Conservation (phyloP, 2,113 vertebrate species). For the Pachycephala philippinensis region DNA sequence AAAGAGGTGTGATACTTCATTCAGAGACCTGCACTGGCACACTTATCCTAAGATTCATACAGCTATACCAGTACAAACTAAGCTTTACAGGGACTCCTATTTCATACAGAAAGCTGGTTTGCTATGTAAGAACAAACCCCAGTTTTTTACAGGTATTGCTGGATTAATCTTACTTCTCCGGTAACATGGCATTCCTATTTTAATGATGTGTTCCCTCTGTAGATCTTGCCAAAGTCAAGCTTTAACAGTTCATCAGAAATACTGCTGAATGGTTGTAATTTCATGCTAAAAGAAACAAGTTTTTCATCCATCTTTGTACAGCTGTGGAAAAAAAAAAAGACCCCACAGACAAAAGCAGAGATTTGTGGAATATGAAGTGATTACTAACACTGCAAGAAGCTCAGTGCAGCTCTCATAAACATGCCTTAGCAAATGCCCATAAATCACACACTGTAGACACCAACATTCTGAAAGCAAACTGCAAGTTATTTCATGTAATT, state of each 20-base stretch:
- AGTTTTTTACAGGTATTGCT: background rate
- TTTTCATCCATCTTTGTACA: background rate
- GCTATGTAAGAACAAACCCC: background rate
- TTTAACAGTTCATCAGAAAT: background rate
- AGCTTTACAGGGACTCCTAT: background rate
- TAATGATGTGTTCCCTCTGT: background rate
- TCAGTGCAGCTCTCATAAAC: background rate
- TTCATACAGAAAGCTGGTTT: background rate
- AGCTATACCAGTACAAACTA: background rate
- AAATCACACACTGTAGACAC: constrained; percentile 50
- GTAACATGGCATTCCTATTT: background rate
- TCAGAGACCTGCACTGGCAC: background rate
- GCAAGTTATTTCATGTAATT: constrained; percentile 17
- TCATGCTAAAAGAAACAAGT: background rate
- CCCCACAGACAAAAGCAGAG: constrained; percentile 18
- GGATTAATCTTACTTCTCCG: background rate
- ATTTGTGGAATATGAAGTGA: constrained; percentile 23
- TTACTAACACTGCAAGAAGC: constrained; percentile 29
- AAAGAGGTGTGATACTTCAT: background rate
- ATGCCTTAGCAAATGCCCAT: constrained; percentile 8
- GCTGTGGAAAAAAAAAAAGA: background rate
- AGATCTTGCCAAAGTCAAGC: background rate
- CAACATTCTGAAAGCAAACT: constrained; percentile 58
- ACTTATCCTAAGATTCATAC: background rate
- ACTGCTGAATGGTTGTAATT: background rate